Conservation (phyloP, 2,888 invertebrate species). For the Gandaritis pyraliata region DNA sequence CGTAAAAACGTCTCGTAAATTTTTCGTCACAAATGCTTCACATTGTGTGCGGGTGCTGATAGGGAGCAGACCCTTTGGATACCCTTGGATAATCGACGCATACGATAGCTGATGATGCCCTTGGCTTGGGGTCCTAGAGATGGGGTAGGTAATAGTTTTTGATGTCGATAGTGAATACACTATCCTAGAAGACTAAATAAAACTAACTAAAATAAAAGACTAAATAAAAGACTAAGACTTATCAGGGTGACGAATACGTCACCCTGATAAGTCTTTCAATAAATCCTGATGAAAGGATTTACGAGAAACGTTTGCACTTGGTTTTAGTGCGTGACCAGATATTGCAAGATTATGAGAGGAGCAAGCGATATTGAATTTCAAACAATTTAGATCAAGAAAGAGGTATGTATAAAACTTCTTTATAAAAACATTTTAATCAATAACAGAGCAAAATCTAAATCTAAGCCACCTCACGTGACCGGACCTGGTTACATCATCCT, state of each 20-base stretch:
- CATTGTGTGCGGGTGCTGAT: slow-evolving; percentile 67
- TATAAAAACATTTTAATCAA: too few species aligned
- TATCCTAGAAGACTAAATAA: too few species aligned
- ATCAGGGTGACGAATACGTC: slow-evolving; percentile 6
- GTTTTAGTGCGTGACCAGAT: slow-evolving; percentile 5
- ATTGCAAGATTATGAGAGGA: not conserved
- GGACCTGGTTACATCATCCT: too few species aligned
- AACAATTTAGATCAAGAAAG: not conserved
- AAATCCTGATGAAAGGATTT: slow-evolving; percentile 10
- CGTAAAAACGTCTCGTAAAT: slow-evolving; percentile 81
- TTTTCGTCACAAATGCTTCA: slow-evolving; percentile 74
- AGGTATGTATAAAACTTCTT: not conserved
- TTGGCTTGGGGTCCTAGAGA: slow-evolving; percentile 17
- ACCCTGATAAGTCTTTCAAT: slow-evolving; percentile 10
- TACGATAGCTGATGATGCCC: slow-evolving; percentile 34
- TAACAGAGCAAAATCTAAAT: too few species aligned
- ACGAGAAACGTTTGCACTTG: slow-evolving; percentile 4
- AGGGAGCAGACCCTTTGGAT: slow-evolving; percentile 39
- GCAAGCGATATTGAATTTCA: not conserved
- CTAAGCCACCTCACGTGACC: too few species aligned
- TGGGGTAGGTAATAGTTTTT: slow-evolving; percentile 21
- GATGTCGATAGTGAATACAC: slow-evolving; percentile 14
- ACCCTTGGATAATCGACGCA: slow-evolving; percentile 32
- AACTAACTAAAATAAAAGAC: too few species aligned
- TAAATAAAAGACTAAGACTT: too few species aligned